Evolutionary conservation across 2,797 vertebrate genomes (phyloP), one percentile per base, ranked within the genome.

Genomic region (Ataeniobius toweri): DNA sequence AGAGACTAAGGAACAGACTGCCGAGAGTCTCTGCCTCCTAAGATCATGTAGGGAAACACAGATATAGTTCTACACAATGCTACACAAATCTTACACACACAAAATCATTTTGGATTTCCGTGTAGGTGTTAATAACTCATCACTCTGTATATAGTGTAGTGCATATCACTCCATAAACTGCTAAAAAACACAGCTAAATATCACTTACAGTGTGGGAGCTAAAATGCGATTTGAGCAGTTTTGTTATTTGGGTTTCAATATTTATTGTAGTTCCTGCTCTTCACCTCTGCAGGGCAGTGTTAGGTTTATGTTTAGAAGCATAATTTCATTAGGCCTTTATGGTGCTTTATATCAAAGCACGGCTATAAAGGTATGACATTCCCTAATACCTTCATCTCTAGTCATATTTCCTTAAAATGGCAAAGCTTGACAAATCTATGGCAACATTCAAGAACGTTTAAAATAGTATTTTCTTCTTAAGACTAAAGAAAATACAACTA

Each of bases 1-100:
- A 97, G 91, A 96, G 94, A 94, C 89, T 94, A 94, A 95, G 95
- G 92, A 94, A 92, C 94, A 96, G 91, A 92, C 93, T 96, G 96
- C 94, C 85, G 92, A 94, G 95, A 93, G 89, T 92, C 88, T 95
- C 94, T 91, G 96, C 76, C 85, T 95, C 96, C 97, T 98, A 96
- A 31, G 71, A 84, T 80, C 76, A 80, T 71, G 77, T 92, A 93
- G 88, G 93, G 83, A 96, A 91, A 97, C 94, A 96, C 80, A 91
- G 59, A 87, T 71, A 78, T 7, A 83, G 94, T 79, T 89, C 85
- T 81, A 89, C 73, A 91, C 58, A 88, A n/a, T 39, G 73, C 1
- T 56, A 85, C 55, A 74, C 14, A 71, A 71, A 20, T 80, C 24
- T 20, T 7, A 58, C 50, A 46, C 24, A 44, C 41, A 20, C 5